Evolutionary conservation across 2,888 invertebrate genomes (phyloP).

Genomic region (Incurvaria masculella): DNA sequence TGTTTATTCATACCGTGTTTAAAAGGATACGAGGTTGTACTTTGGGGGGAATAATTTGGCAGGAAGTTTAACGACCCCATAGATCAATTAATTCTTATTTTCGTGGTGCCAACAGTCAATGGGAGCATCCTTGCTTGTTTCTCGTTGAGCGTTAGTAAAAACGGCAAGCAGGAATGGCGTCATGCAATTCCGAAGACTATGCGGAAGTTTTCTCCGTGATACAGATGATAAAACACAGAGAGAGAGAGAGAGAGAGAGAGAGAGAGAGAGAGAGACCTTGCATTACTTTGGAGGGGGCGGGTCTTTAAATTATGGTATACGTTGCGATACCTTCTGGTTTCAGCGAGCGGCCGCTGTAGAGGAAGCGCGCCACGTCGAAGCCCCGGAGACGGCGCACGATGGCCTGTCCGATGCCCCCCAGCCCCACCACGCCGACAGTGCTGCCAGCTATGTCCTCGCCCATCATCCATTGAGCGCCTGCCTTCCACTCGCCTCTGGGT

Average conservation of each 20-base stretch:
- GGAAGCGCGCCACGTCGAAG: slow-evolving; percentile 66
- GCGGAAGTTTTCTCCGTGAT: neutral
- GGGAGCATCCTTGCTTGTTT: too few relatives aligned
- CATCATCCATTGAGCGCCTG: slow-evolving; percentile 69
- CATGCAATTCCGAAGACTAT: neutral
- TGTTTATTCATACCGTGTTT: too few relatives aligned
- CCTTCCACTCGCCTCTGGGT: slow-evolving; percentile 65
- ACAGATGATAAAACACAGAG: neutral
- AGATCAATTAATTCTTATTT: too few relatives aligned
- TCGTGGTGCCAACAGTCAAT: too few relatives aligned
- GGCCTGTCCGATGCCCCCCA: slow-evolving; percentile 75
- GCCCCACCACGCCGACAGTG: slow-evolving; percentile 81
- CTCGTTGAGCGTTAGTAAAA: too few relatives aligned
- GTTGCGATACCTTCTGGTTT: slow-evolving; percentile 56
- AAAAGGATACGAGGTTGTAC: too few relatives aligned
- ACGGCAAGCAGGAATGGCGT: slow-evolving; percentile 2
- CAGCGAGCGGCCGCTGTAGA: slow-evolving; percentile 71
- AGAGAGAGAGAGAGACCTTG: slow-evolving; percentile 62
- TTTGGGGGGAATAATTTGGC: too few relatives aligned
- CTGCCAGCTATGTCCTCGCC: slow-evolving; percentile 76
- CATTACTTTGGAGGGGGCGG: slow-evolving; percentile 62
- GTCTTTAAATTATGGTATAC: slow-evolving; percentile 26
- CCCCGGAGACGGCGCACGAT: slow-evolving; percentile 68
- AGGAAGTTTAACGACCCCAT: too few relatives aligned
- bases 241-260: neutral